These are phyloP conservation scores for Clusia tigrina DNA, from an alignment of 2,888 invertebrate species.

Conservation along the genomic window DNA sequence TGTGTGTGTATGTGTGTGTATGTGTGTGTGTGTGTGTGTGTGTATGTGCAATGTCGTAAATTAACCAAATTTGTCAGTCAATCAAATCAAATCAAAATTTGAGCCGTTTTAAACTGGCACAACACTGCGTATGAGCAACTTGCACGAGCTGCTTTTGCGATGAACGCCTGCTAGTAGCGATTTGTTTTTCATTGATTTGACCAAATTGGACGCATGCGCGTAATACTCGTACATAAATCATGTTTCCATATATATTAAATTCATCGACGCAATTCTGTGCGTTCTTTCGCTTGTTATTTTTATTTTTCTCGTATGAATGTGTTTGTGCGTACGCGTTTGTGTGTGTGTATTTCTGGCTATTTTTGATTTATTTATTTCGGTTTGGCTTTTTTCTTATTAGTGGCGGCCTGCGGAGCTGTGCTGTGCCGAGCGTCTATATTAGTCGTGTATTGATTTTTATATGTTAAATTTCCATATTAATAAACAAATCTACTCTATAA, in stretches of 20 bases:
- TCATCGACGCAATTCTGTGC: conserved; percentile 20
- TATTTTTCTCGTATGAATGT: conserved; percentile 11
- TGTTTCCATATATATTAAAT: conserved; percentile 52
- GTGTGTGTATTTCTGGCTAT: conserved; percentile 10
- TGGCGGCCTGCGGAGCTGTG: no score
- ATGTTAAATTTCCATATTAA: conserved; percentile 60
- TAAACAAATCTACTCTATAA: conserved; percentile 59
- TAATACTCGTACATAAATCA: conserved; percentile 54
- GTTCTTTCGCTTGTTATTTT: no score
- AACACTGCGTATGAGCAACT: conserved; percentile 46
- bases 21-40: no score
- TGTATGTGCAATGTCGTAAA: not conserved
- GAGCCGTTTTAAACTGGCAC: conserved; percentile 9
- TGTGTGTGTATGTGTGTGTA: no score
- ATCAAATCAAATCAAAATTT: not conserved
- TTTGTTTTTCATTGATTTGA: not conserved
- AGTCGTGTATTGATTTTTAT: conserved; percentile 9
- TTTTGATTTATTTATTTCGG: not conserved
- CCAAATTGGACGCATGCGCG: conserved; percentile 26
- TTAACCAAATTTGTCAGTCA: not conserved
- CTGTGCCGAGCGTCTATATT: not conserved
- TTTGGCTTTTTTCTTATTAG: no score
- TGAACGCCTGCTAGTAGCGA: not conserved
- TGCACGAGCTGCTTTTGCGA: not conserved
- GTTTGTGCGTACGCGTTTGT: no score